These are phyloP conservation scores for Erebia ligea DNA, from an alignment of 2,888 invertebrate genomes.

Conservation along the genomic window DNA sequence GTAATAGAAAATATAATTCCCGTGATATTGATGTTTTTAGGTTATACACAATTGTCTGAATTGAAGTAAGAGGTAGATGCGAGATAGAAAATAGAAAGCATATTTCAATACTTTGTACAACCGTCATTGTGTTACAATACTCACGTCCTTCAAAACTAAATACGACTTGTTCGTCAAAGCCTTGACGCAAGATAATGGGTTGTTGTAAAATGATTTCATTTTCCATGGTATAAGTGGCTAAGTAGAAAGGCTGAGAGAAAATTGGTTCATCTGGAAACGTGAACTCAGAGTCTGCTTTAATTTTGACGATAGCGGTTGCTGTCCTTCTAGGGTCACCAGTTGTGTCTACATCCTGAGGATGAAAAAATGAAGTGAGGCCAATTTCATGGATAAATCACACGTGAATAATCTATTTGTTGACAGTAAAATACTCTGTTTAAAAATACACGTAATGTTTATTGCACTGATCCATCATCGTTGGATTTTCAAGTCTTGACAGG, in stretches of 20 bases:
- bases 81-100: too few relatives aligned
- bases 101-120: too few relatives aligned
- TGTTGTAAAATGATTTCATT: slow-evolving; percentile 53
- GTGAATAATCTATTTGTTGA: too few relatives aligned
- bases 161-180: slow-evolving; percentile 60
- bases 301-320: slow-evolving; percentile 55
- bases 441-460: too few relatives aligned
- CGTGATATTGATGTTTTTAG: too few relatives aligned
- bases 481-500: too few relatives aligned
- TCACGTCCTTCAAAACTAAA: slow-evolving; percentile 67
- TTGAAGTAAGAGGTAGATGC: too few relatives aligned
- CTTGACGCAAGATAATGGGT: slow-evolving; percentile 59
- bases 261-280: slow-evolving; percentile 71
- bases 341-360: slow-evolving; percentile 64
- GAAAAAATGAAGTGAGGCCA: neutral
- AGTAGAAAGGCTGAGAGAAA: slow-evolving; percentile 72
- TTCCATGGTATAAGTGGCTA: slow-evolving; percentile 63
- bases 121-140: neutral
- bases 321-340: slow-evolving; percentile 58
- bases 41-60: too few relatives aligned
- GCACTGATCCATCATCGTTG: too few relatives aligned
- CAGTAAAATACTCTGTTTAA: too few relatives aligned
- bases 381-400: neutral
- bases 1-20: too few relatives aligned
- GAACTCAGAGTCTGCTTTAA: slow-evolving; percentile 62